Evolutionary conservation across 2,797 vertebrate genomes (phyloP), one percentile per base, ranked within the genome.

Genomic region (Paedocypris micromegethes): DNA sequence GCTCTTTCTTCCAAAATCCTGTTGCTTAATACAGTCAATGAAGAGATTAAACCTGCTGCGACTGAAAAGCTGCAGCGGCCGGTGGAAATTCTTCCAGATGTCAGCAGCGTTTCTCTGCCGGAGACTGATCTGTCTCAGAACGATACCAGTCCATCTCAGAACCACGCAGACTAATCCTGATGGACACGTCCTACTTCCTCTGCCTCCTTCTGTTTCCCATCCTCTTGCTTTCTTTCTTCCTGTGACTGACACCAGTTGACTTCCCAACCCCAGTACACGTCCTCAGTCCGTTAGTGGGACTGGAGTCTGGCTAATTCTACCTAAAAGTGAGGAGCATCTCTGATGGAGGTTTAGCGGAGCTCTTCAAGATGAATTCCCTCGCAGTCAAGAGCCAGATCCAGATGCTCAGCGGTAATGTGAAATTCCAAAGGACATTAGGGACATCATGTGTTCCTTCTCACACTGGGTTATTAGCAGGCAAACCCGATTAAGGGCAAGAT

Each of bases 251-350:
- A 84, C 84, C 85, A 86, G 84, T 86, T 86, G 81, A 83, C 83
- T 87, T 79, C 78, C 76, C 77, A 54, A 43, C 52, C 41, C 6
- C 53, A 44, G 64, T 55, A 42, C 53, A 23, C 49, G 47, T 49
- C 60, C 58, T 53, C 53, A 57, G 9, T 47, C 52, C 42, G 56
- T 66, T 54, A 64, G 60, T 6, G 1, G 8, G 49, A 60, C 63
- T 64, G 58, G 47, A 60, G 76, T 82, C 84, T 81, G 86, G 78
- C 83, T 88, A 88, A 90, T 89, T 89, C 83, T 84, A 80, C 87
- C 84, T 87, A 84, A 87, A 77, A 83, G 81, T 87, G 85, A 80
- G 82, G 78, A 5, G 82, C 84, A 87, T 86, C 73, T 80, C 66
- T 83, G 85, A 87, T 81, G 44, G 78, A 75, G 75, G 81, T 82